Evolutionary conservation across 2,888 invertebrate species (phyloP).

Genomic region (Anthophora plumipes): DNA sequence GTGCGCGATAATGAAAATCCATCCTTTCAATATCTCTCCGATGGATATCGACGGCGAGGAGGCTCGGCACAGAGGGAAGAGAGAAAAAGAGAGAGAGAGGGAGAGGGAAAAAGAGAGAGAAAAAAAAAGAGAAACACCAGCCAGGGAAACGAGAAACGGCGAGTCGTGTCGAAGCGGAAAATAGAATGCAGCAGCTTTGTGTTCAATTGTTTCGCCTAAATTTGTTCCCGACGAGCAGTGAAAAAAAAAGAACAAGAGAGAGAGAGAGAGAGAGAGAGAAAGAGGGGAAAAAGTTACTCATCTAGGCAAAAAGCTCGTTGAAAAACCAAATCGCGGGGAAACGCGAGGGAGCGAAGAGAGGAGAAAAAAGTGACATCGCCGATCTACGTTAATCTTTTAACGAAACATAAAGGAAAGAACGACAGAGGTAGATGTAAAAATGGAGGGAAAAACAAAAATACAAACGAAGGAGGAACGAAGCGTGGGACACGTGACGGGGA

Average conservation of each 20-base stretch:
- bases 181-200: slow-evolving; percentile 60
- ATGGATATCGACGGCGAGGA: slow-evolving; percentile 35
- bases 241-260: no score
- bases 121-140: not conserved
- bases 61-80: not conserved
- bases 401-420: not conserved
- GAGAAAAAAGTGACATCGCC: no score
- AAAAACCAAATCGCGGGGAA: no score
- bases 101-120: slow-evolving; percentile 1
- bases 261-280: not conserved
- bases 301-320: no score
- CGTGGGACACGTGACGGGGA: not conserved
- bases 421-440: not conserved
- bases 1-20: slow-evolving; percentile 47
- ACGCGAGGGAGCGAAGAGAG: not conserved
- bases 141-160: slow-evolving; percentile 14
- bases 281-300: not conserved
- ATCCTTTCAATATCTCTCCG: slow-evolving; percentile 38
- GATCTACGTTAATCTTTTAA: not conserved
- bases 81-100: not conserved
- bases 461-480: not conserved
- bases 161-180: slow-evolving; percentile 45
- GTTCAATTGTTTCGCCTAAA: slow-evolving; percentile 53
- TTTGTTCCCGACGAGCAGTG: slow-evolving; percentile 16
- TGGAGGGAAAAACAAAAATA: no score